A percentile compares a stretch with the other conserved stretches of the same genome.
Evolutionary conservation across 2,797 vertebrate genomes (phyloP).

Genomic region (Scleropages formosus): DNA sequence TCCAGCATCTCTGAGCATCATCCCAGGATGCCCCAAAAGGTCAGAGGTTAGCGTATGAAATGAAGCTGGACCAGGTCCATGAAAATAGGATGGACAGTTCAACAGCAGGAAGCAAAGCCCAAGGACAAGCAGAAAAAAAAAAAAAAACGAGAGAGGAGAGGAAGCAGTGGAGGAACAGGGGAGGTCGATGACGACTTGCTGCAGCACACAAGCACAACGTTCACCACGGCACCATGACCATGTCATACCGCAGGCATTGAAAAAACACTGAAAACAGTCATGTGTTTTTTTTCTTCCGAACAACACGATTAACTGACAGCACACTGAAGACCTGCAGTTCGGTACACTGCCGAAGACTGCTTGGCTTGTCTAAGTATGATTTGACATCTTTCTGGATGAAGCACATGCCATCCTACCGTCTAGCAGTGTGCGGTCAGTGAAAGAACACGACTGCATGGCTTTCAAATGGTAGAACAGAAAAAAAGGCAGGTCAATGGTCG

Average conservation of each 20-base stretch:
- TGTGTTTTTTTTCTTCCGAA: neutral
- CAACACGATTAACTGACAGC: conserved; percentile 15
- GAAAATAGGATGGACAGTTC: neutral
- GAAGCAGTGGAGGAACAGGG: conserved; percentile 20
- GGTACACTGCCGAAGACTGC: neutral
- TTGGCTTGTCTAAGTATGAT: neutral
- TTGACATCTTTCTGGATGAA: conserved; percentile 13
- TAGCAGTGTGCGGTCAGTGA: conserved; percentile 31
- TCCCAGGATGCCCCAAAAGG: neutral
- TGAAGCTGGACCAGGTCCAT: neutral
- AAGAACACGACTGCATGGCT: neutral
- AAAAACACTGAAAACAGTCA: conserved; percentile 25
- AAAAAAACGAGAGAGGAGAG: conserved; percentile 30
- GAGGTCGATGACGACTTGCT: conserved; percentile 31
- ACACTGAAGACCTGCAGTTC: conserved; percentile 1
- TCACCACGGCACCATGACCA: conserved; percentile 43
- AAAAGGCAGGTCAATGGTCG: neutral
- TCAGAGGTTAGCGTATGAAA: neutral
- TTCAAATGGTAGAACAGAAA: neutral
- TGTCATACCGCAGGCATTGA: conserved; percentile 46
- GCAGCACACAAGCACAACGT: conserved; percentile 29
- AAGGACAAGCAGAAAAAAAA: conserved; percentile 33
- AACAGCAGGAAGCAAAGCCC: conserved; percentile 16
- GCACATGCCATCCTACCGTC: neutral
- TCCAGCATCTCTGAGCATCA: neutral